Percentiles rank a stretch among this genome's conserved stretches.
These are phyloP conservation scores for Petaurus breviceps DNA, from an alignment of 2,113 vertebrate genomes.

Conservation along the genomic window DNA sequence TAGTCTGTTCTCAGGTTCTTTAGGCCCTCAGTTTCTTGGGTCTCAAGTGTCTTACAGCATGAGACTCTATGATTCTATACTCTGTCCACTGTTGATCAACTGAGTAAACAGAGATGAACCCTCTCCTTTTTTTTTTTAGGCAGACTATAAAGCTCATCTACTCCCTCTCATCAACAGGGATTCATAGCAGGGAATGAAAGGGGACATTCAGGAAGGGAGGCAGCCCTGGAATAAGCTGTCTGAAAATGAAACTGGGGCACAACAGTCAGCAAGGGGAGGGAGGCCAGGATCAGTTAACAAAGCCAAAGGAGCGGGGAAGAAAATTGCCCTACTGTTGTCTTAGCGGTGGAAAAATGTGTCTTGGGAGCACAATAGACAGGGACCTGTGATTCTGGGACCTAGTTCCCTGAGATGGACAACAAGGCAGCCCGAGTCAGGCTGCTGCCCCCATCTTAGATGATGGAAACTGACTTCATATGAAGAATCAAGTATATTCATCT, in stretches of 20 bases:
- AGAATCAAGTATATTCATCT: neutral
- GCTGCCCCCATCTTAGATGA: neutral
- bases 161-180: neutral
- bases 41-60: neutral
- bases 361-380: too few relatives aligned
- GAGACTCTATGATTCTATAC: neutral
- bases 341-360: neutral
- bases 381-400: neutral
- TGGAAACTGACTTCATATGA: neutral
- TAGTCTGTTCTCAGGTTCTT: neutral
- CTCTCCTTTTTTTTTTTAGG: neutral
- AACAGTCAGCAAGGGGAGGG: neutral
- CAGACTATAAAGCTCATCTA: neutral
- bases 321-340: neutral
- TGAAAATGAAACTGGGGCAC: neutral
- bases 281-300: neutral
- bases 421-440: neutral
- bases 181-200: neutral
- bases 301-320: neutral
- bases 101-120: neutral
- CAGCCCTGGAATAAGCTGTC: neutral
- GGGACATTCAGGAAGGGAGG: neutral
- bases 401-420: neutral
- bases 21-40: neutral
- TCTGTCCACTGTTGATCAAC: neutral